Base-by-base conservation (phyloP, 2,888 invertebrate genomes). In the Ormyrus thymus region DNA sequence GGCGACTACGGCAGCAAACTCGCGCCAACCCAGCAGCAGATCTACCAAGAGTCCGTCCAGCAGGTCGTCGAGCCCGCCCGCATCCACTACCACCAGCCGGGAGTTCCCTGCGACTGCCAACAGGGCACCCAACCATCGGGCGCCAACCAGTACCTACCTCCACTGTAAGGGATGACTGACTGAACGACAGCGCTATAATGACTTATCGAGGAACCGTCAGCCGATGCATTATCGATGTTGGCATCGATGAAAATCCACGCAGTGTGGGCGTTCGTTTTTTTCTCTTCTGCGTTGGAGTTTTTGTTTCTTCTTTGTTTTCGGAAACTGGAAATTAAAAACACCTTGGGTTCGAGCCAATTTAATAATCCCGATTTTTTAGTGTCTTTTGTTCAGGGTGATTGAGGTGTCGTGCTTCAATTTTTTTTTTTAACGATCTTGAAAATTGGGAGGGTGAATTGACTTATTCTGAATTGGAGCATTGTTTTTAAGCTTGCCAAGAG, bases 141-240 rank as follows among this genome's bases (percentile, higher is more conserved):
- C 56, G 80, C 78, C 65, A 86, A 87, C 78, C 83, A 85, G 64
- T 87, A 87, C 65, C 83, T 86, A 81, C 86, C 87, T 77, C 86
- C 86, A 29, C 65, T 72, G n/a, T 81, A 81, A 76, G 65, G 9
- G 66, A 75, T n/a, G 75, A 79, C 75, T 66, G 75, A 74, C 75
- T 66, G 75, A 74, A 59, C 58, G 59, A 74, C 48, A 29, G 4
- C 29, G 29, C 29, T 48, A n/a, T 45, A 7, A 74, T 13, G 50
- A 65, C 10, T 15, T 8, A 9, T 13, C 29, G 55, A 66, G n/a
- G 59, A 66, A 53, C 45, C 46, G 46, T 45, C 71, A n/a, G n/a
- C 50, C 43, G 50, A 58, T 48, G 13, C n/a, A 68, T 58, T n/a
- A 58, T 69, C 29, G 29, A 29, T 58, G 29, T 58, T 55, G n/a